Conservation (phyloP, 2,888 invertebrate species). For the Microctonus aethiopoides region DNA sequence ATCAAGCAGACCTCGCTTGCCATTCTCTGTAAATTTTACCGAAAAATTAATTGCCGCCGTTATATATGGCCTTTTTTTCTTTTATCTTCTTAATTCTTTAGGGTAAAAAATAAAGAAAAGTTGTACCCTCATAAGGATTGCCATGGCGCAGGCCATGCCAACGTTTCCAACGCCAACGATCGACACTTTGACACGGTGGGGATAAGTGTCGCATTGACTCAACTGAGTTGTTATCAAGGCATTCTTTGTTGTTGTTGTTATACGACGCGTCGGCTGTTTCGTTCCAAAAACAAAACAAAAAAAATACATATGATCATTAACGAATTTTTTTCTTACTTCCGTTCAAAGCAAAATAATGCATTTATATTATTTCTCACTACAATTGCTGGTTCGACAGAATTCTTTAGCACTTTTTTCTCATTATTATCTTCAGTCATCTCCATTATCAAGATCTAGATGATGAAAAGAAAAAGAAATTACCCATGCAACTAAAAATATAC, state of each 20-base stretch:
- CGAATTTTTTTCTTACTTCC: not conserved
- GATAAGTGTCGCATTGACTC: conserved; percentile 52
- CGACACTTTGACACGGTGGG: conserved; percentile 56
- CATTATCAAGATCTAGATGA: not conserved
- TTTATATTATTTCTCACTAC: not conserved
- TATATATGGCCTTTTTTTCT: conserved; percentile 9
- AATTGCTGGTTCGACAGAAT: not conserved
- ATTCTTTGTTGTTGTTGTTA: conserved; percentile 56
- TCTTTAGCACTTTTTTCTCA: not conserved
- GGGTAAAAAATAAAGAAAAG: not conserved
- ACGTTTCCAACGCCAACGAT: conserved; percentile 66
- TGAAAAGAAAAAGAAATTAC: not conserved
- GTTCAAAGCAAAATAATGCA: not conserved
- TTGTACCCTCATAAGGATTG: conserved; percentile 69
- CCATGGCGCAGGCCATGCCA: conserved; percentile 71
- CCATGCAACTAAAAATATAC: not conserved
- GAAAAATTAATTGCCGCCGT: conserved; percentile 32
- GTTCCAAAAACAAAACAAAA: not conserved
- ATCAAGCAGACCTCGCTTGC: conserved; percentile 70
- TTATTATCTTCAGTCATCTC: not conserved
- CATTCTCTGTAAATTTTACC: conserved; percentile 62
- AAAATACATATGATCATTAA: not conserved
- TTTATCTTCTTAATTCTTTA: not conserved
- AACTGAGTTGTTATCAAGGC: conserved; percentile 56
- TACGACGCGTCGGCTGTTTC: conserved; percentile 5